Evolutionary conservation across 2,888 invertebrate genomes (phyloP).

Genomic region (Idaea dimidiata): DNA sequence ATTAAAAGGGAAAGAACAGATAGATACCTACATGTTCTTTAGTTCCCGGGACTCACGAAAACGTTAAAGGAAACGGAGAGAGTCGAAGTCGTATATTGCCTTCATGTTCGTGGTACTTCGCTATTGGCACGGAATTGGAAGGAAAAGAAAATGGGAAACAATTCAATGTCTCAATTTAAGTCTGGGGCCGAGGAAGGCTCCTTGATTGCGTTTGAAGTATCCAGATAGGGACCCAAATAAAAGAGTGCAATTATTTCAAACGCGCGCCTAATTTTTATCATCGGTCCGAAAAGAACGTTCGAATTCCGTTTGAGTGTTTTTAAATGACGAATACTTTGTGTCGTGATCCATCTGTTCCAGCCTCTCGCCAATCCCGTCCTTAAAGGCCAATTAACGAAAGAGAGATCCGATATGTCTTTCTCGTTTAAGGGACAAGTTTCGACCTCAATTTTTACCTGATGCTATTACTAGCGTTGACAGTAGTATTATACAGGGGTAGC

Average conservation of each 20-base stretch:
- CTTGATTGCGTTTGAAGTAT: constrained; percentile 62
- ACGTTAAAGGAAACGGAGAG: constrained; percentile 72
- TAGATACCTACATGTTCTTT: constrained; percentile 74
- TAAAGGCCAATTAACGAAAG: constrained; percentile 64
- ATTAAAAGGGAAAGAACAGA: constrained; percentile 74
- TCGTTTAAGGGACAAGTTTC: constrained; percentile 58
- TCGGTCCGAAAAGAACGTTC: constrained; percentile 35
- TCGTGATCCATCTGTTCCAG: constrained; percentile 57
- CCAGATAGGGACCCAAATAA: constrained; percentile 52
- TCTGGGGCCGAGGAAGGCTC: constrained; percentile 45
- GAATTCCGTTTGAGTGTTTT: constrained; percentile 55
- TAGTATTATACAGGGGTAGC: constrained; percentile 61
- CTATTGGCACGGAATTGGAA: constrained; percentile 69
- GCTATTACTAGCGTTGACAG: constrained; percentile 70
- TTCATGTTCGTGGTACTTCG: constrained; percentile 68
- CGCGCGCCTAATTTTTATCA: constrained; percentile 61
- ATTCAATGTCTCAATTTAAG: constrained; percentile 74
- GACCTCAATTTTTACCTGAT: constrained; percentile 75
- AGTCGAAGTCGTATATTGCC: constrained; percentile 63
- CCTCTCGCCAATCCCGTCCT: constrained; percentile 44
- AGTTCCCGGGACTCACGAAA: constrained; percentile 71
- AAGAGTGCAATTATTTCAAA: constrained; percentile 60
- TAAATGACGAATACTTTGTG: constrained; percentile 58
- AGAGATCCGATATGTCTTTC: constrained; percentile 59
- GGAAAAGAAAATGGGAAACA: constrained; percentile 72